A percentile compares a stretch with the other conserved stretches of the same genome.
Conservation (phyloP, 2,888 invertebrate species). For the Cephus pygmeus region DNA sequence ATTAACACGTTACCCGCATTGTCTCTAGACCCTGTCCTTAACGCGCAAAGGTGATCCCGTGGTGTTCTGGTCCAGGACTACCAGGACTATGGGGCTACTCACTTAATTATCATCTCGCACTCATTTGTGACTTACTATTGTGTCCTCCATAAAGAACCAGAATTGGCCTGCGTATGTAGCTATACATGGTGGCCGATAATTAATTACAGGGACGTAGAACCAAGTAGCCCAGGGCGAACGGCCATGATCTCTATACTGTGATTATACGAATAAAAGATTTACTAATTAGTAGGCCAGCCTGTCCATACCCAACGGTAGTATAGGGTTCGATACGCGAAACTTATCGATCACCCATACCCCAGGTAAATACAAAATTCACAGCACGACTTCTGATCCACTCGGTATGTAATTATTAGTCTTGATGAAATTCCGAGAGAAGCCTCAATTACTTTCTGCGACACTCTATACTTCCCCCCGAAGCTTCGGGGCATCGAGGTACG, state of each 20-base stretch:
- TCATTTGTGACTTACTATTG: slow-evolving; percentile 2
- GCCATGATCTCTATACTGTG: not conserved
- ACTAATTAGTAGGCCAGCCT: not conserved
- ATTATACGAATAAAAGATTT: not conserved
- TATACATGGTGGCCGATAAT: not conserved
- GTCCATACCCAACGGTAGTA: not conserved
- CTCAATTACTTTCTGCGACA: not conserved
- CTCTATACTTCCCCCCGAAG: not conserved
- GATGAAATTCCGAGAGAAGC: not conserved
- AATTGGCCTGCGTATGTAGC: not conserved
- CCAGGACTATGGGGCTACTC: not conserved
- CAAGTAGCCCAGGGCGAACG: not conserved
- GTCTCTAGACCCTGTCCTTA: slow-evolving; percentile 27
- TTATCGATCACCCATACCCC: not conserved
- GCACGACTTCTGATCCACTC: not conserved
- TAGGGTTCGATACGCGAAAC: not conserved
- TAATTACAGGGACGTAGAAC: not conserved
- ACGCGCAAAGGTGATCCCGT: not conserved
- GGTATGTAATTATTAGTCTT: not conserved
- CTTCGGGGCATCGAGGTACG: not conserved
- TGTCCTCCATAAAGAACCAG: not conserved
- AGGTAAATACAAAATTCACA: not conserved
- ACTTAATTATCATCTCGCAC: not conserved
- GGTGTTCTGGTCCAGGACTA: not conserved
- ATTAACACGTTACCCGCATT: slow-evolving; percentile 35